Evolutionary conservation across 2,888 invertebrate genomes (phyloP).

Genomic region (Antheraea assamensis): DNA sequence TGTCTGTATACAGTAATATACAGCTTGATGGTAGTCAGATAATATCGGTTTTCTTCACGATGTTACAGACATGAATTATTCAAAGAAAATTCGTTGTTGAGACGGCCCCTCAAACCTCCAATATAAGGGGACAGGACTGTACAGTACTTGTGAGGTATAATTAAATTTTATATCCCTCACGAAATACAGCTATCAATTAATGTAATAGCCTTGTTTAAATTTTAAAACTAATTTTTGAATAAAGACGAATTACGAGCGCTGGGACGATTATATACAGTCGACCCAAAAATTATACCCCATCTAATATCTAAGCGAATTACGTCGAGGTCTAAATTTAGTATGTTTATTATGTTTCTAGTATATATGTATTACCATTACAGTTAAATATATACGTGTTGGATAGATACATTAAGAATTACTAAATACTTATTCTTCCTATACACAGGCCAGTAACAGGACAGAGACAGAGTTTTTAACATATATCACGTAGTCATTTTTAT

Average conservation of each 20-base stretch:
- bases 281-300: background rate
- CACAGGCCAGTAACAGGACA: too few relatives aligned
- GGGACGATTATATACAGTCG: background rate
- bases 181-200: constrained; percentile 45
- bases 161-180: constrained; percentile 50
- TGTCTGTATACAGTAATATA: background rate
- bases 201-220: constrained; percentile 54
- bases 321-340: background rate
- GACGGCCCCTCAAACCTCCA: constrained; percentile 3
- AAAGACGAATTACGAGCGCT: background rate
- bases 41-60: background rate
- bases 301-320: background rate
- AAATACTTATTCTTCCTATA: too few relatives aligned
- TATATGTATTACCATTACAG: background rate
- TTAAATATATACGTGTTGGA: too few relatives aligned
- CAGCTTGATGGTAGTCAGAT: background rate
- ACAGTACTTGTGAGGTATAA: constrained; percentile 45
- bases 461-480: too few relatives aligned
- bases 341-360: background rate
- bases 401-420: too few relatives aligned
- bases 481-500: too few relatives aligned
- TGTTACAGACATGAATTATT: constrained; percentile 10
- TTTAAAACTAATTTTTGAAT: constrained; percentile 34
- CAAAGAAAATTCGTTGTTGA: constrained; percentile 2
- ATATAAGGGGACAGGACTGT: constrained; percentile 39